Base-by-base conservation (phyloP, 2,113 vertebrate genomes). In the Cisticola juncidis region DNA sequence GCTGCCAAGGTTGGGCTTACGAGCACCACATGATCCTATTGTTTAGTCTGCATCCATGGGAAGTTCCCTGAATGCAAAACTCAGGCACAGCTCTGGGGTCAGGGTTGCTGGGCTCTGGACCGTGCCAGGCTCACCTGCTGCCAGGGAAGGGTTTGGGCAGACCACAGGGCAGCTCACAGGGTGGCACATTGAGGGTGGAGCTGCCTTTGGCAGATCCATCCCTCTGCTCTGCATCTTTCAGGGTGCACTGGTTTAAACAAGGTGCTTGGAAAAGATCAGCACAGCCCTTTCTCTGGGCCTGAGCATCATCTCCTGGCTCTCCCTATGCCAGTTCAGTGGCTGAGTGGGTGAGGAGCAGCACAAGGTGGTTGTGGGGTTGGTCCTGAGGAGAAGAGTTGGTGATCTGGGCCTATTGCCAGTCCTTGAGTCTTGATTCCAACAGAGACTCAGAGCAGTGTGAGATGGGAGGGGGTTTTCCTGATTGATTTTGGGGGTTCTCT, bases 111-210 rank as follows among this genome's bases (percentile, higher is more conserved):
- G 11, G 22, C 36, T 78, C 50, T 28, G 35, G 26, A 24, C 71
- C 2, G 0, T 2, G 26, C 76, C 15, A 29, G 69, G 40, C 31
- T 77, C 42, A 31, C 22, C 57, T 1, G 0, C n/a, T 88, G 26
- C 48, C 14, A 17, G 45, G 42, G 57, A 44, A 48, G 44, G 0
- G 1, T 33, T 38, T 54, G n/a, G 29, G 8, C 20, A 48, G 60
- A 28, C 6, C 31, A 3, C 1, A 3, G 35, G n/a, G 64, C 36
- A 53, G 54, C 13, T 83, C 40, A 7, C 7, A 6, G 45, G 57
- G 24, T 24, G 74, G 21, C 0, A 2, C 2, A 2, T 1, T 29
- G 83, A 66, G 69, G 69, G 25, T 12, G 4, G 8, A 86, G 12
- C 54, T n/a, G 65, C 35, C 45, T 81, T 57, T 20, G 24, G 62